Conservation (phyloP, 2,113 vertebrate species). For the Martes martes region DNA sequence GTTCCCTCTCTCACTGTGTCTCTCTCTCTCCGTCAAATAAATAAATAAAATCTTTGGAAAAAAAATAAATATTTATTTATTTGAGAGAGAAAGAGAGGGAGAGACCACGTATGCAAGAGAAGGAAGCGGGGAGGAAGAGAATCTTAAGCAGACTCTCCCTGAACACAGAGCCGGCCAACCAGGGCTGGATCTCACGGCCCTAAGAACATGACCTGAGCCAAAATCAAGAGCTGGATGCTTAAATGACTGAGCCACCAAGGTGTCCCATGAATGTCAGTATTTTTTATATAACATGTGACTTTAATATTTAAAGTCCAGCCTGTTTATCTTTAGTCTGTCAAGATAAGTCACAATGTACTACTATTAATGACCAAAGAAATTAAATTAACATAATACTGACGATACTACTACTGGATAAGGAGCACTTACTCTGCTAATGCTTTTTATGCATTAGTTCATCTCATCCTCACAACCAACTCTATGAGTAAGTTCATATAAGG, state of each 20-base stretch:
- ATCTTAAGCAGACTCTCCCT: no score
- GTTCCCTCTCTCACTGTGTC: no score
- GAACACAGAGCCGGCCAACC: background rate
- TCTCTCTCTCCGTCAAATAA: no score
- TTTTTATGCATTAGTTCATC: background rate
- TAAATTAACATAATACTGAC: background rate
- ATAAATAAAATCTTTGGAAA: no score
- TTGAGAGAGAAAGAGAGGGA: no score
- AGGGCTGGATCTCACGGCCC: no score
- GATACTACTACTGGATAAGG: background rate
- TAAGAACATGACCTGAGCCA: no score
- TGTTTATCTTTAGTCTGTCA: background rate
- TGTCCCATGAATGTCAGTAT: background rate
- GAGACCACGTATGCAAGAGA: no score
- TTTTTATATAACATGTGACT: conserved; percentile 1
- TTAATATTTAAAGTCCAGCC: background rate
- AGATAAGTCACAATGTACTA: background rate
- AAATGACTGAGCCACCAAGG: background rate
- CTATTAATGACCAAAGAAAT: background rate
- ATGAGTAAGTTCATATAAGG: background rate
- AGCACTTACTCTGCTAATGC: background rate
- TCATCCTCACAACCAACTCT: background rate
- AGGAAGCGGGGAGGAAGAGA: no score
- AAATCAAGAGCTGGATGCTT: background rate
- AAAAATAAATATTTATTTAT: no score